Base-by-base conservation (phyloP, 1,140 invertebrate genomes). In the Drosophila orena region DNA sequence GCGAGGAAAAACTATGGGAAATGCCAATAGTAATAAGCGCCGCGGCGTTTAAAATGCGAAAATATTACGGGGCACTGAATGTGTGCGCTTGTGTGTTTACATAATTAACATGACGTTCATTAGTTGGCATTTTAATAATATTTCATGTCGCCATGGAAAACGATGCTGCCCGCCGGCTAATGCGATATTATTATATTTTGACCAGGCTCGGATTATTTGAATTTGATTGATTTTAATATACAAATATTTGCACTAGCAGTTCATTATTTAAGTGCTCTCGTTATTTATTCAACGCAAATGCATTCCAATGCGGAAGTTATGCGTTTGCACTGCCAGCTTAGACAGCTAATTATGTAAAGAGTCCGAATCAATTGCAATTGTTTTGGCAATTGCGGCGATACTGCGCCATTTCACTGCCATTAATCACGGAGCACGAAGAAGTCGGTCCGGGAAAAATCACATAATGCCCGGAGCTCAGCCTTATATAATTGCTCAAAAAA, bases 101-200 rank as follows among this genome's bases (percentile, higher is more conserved):
- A 72, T 83, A 83, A 88, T 88, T 83, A 88, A 86, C 79, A 72
- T 52, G 58, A 70, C 61, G 61, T 69, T 86, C 71, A 72, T 81
- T 79, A 88, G 83, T 75, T 75, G 56, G 59, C 69, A 81, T 75
- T 74, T 75, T 37, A 69, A 49, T 57, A 75, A 54, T 57, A 70
- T 70, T 70, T 70, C 34, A 49, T 57, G 43, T 70, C 68, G 66
- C 7, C 50, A 53, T 52, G 49, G 55, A 22, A 35, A 27, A 35
- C 20, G 20, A 4, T 14, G 34, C 22, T 15, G 55, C 20, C 40
- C 54, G 20, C 50, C 24, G 37, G 17, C 42, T 54, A 72, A 80
- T 71, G 57, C 47, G 59, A 70, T 74, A 80, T 70, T 68, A 79
- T 78, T 50, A 40, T 30, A 57, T 35, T 69, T 56, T 22, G 53